Percentiles rank a stretch among this genome's conserved stretches.
Conservation (phyloP, 2,888 invertebrate species). For the Andrena camellia region DNA sequence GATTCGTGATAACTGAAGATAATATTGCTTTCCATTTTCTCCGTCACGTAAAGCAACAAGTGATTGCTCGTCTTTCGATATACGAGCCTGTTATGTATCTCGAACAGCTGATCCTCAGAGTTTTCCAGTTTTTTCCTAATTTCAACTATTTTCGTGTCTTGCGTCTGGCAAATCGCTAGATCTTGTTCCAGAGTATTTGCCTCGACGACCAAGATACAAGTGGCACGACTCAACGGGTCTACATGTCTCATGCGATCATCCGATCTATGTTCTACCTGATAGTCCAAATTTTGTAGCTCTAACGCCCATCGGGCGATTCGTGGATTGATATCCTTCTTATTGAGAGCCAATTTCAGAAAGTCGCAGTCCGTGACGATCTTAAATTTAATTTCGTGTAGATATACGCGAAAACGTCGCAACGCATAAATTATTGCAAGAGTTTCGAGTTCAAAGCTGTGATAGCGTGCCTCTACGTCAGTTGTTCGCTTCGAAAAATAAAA, state of each 20-base stretch:
- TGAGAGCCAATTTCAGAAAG: no score
- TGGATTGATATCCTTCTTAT: conserved; percentile 9
- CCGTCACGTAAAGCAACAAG: no score
- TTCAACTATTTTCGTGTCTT: neutral
- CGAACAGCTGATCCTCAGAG: neutral
- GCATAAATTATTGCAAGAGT: no score
- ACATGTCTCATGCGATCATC: neutral
- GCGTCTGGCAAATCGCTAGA: neutral
- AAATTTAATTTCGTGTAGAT: no score
- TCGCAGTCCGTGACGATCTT: no score
- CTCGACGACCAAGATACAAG: neutral
- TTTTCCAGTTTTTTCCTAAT: neutral
- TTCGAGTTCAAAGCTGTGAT: no score
- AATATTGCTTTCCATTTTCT: no score
- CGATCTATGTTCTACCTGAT: neutral
- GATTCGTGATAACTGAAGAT: no score
- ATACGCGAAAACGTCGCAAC: no score
- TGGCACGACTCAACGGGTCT: neutral
- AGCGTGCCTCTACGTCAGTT: no score
- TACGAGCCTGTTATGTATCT: neutral
- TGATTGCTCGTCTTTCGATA: conserved; percentile 2
- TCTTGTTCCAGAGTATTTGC: neutral
- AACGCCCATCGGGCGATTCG: neutral
- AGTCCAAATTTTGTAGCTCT: neutral
- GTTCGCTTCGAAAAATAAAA: no score